A percentile compares a stretch with the other conserved stretches of the same genome.
Conservation (phyloP, 2,113 vertebrate genomes). For the Chitala chitala region DNA sequence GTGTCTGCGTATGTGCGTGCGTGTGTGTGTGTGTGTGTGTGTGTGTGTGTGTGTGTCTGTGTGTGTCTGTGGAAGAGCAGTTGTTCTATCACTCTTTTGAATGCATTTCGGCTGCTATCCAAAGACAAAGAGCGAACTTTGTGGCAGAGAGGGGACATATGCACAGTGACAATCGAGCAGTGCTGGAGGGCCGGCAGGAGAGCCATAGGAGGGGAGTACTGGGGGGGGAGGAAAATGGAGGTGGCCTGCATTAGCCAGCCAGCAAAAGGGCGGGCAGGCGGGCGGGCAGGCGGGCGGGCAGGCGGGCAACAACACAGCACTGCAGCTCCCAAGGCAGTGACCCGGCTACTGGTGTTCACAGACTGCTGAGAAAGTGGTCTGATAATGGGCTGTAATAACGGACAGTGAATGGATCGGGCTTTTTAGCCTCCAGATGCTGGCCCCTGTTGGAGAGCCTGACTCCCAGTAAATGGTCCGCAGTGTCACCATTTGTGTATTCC, state of each 20-base stretch:
- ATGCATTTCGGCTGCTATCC: constrained; percentile 11
- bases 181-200: background rate
- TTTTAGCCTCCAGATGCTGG: constrained; percentile 13
- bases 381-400: constrained; percentile 30
- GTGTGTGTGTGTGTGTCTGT: too few species aligned
- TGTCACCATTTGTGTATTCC: constrained; percentile 35
- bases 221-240: background rate
- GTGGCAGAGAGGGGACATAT: constrained; percentile 2
- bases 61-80: constrained; percentile 41
- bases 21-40: too few species aligned
- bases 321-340: constrained; percentile 27
- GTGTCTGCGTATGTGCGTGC: too few species aligned
- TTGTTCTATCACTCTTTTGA: constrained; percentile 51
- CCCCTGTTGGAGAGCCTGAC: constrained; percentile 16
- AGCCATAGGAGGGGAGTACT: background rate
- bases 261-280: too few species aligned
- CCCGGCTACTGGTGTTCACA: constrained; percentile 16
- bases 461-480: constrained; percentile 3
- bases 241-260: constrained; percentile 17
- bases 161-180: background rate
- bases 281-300: too few species aligned
- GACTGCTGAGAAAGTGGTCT: background rate
- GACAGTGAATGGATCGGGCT: background rate
- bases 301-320: constrained; percentile 16
- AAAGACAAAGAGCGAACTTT: constrained; percentile 26